A percentile compares a stretch with the other conserved stretches of the same genome.
phyloP scores from a whole-genome alignment of 2,888 invertebrate genomes.

The Mythimna loreyi region DNA sequence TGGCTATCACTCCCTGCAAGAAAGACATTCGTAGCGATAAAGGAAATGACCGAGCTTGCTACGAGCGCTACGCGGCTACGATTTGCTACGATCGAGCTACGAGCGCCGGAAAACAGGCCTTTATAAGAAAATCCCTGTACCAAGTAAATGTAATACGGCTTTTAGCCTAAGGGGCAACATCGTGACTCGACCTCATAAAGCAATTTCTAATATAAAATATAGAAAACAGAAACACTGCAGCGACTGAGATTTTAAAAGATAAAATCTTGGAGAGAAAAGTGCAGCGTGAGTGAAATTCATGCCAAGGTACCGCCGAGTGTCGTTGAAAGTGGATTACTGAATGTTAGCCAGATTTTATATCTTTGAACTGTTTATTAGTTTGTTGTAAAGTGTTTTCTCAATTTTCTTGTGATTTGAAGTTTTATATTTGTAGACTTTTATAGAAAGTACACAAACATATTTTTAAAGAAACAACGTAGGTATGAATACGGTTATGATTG shows the following conservation, averaged over 20 bases:
- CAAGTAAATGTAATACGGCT: conserved; percentile 4
- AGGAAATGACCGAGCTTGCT: conserved; percentile 39
- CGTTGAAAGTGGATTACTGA: conserved; percentile 37
- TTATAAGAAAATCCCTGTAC: conserved; percentile 24
- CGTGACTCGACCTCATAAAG: conserved; percentile 9
- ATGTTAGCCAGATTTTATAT: conserved; percentile 48
- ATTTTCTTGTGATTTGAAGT: background rate
- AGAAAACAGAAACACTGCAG: conserved; percentile 23
- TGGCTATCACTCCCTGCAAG: conserved; percentile 16
- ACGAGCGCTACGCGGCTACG: conserved; percentile 52
- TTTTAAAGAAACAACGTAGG: no score
- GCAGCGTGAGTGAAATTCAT: conserved; percentile 45
- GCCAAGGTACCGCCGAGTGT: conserved; percentile 39
- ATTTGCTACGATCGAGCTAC: conserved; percentile 48
- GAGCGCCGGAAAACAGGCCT: conserved; percentile 10
- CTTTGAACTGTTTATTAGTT: conserved; percentile 34
- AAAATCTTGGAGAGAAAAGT: conserved; percentile 49
- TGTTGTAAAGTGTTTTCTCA: conserved; percentile 7
- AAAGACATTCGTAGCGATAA: conserved; percentile 27
- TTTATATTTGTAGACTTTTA: background rate
- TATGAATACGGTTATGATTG: no score
- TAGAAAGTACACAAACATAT: no score
- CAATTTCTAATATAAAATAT: conserved; percentile 28
- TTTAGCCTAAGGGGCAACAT: conserved; percentile 23
- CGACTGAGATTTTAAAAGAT: conserved; percentile 36